Conservation (phyloP, 2,888 invertebrate species). For the Acheta domesticus region DNA sequence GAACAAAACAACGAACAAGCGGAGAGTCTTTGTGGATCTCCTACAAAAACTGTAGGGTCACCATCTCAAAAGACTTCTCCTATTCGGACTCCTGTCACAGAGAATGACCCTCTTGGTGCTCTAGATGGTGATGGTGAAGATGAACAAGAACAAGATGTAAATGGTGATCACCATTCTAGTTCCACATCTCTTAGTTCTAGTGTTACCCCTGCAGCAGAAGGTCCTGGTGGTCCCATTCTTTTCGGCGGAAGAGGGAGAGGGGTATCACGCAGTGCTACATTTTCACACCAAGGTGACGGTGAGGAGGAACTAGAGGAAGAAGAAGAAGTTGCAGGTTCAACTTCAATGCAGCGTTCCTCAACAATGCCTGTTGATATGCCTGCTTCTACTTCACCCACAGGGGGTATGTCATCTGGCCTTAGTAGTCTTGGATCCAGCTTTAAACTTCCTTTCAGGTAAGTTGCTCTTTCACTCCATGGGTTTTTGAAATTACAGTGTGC, state of each 20-base stretch:
- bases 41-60: constrained; percentile 23
- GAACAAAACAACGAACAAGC: constrained; percentile 19
- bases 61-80: constrained; percentile 58
- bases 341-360: constrained; percentile 47
- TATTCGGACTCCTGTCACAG: constrained; percentile 76
- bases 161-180: constrained; percentile 21
- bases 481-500: too few species aligned
- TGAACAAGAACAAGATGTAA: constrained; percentile 18
- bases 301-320: constrained; percentile 44
- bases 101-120: constrained; percentile 89
- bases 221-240: constrained; percentile 35
- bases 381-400: constrained; percentile 36
- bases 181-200: constrained; percentile 24
- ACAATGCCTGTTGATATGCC: constrained; percentile 60
- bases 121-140: constrained; percentile 49
- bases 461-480: constrained; percentile 25
- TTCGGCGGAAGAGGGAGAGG: constrained; percentile 34
- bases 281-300: constrained; percentile 46
- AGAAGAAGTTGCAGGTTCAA: constrained; percentile 47
- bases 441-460: constrained; percentile 81
- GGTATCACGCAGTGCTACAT: constrained; percentile 49
- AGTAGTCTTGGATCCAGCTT: constrained; percentile 78
- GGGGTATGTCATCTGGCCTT: constrained; percentile 46
- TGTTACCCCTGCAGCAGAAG: constrained; percentile 30
- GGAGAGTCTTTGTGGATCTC: constrained; percentile 26